phyloP scores from a whole-genome alignment of 2,888 invertebrate genomes.

The Tolmerus cingulatus region DNA sequence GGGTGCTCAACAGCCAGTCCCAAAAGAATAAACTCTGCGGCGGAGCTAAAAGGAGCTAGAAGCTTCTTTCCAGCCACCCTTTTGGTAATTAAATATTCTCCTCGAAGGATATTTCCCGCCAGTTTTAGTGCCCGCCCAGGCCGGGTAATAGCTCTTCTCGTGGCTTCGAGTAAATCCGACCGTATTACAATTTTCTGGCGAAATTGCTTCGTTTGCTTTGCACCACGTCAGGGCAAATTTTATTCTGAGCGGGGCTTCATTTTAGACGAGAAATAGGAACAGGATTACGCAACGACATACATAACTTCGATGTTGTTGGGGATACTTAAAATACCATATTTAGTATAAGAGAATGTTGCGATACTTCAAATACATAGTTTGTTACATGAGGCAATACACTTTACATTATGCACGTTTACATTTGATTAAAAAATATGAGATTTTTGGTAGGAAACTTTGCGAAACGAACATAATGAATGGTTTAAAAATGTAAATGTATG shows the following conservation, averaged over 20 bases:
- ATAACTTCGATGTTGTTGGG: not conserved
- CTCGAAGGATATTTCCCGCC: not conserved
- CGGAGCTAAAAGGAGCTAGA: not conserved
- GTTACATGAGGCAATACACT: not conserved
- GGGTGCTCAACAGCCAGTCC: not conserved
- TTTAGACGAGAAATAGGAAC: not conserved
- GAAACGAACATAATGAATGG: too few relatives aligned
- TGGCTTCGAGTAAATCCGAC: not conserved
- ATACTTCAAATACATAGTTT: not conserved
- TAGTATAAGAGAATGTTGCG: not conserved
- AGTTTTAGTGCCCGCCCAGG: not conserved
- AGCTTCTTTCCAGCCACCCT: not conserved
- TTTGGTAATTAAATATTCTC: not conserved
- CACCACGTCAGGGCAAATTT: not conserved
- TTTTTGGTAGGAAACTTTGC: too few relatives aligned
- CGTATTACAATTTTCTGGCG: not conserved
- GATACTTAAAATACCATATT: not conserved
- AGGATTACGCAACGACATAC: not conserved
- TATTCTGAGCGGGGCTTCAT: not conserved
- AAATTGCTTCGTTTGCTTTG: not conserved
- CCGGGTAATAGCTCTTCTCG: not conserved
- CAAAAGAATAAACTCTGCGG: not conserved
- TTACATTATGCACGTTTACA: not conserved
- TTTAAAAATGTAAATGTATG: too few relatives aligned
- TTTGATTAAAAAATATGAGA: too few relatives aligned